These are phyloP conservation scores for Malurus leucopterus DNA, from an alignment of 2,797 vertebrate species.

Conservation along the genomic window DNA sequence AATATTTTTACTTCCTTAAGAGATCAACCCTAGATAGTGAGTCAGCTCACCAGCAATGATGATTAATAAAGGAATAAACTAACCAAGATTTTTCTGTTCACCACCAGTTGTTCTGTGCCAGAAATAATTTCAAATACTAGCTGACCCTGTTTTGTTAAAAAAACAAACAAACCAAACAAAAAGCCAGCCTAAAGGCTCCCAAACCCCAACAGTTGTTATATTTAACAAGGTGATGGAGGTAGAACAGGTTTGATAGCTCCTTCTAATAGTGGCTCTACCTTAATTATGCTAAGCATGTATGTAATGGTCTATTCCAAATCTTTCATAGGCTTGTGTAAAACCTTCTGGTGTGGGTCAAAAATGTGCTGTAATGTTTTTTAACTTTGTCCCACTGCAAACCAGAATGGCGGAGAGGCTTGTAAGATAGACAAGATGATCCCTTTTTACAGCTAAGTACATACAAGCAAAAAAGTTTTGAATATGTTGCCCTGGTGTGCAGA, in stretches of 20 bases:
- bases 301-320: background rate
- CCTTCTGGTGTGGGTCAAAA: background rate
- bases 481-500: background rate
- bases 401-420: background rate
- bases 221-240: background rate
- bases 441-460: background rate
- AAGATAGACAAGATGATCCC: background rate
- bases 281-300: fast-evolving
- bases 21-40: background rate
- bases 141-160: background rate
- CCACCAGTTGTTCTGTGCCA: background rate
- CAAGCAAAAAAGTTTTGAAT: background rate
- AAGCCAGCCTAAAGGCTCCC: background rate
- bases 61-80: background rate
- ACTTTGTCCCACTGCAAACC: background rate
- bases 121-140: background rate
- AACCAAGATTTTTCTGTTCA: background rate
- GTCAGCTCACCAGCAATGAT: background rate
- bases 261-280: background rate
- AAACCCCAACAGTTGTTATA: background rate
- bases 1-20: background rate
- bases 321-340: background rate
- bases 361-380: background rate
- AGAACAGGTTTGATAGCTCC: background rate
- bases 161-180: background rate